phyloP scores from a whole-genome alignment of 2,888 invertebrate genomes.

The Leptinotarsa peninsularis region DNA sequence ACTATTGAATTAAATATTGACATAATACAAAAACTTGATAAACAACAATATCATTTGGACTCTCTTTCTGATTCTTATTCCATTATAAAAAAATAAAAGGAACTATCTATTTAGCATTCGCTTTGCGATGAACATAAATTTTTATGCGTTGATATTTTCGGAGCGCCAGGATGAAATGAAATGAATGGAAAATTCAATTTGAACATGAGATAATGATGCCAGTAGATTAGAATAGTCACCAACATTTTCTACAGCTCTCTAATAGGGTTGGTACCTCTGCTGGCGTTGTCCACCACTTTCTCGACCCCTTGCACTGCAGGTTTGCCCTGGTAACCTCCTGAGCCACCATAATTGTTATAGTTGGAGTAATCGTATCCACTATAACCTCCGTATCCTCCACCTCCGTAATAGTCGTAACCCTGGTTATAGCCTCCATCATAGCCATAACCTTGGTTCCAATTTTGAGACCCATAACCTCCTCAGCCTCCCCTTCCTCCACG shows the following conservation, averaged over 20 bases:
- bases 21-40: constrained; percentile 54
- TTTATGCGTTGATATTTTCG: constrained; percentile 48
- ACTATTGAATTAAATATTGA: constrained; percentile 53
- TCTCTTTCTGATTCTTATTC: constrained; percentile 38
- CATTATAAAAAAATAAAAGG: constrained; percentile 42
- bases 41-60: background rate
- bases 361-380: constrained; percentile 85
- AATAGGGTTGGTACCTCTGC: constrained; percentile 89
- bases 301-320: constrained; percentile 76
- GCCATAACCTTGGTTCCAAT: constrained; percentile 76
- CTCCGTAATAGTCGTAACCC: constrained; percentile 83
- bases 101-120: constrained; percentile 31
- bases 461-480: constrained; percentile 71
- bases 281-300: constrained; percentile 76
- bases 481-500: constrained; percentile 79
- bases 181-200: constrained; percentile 50
- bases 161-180: constrained; percentile 48
- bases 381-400: constrained; percentile 83
- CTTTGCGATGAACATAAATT: constrained; percentile 48
- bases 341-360: constrained; percentile 82
- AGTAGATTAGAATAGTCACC: constrained; percentile 29
- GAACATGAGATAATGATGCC: constrained; percentile 46
- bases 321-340: constrained; percentile 74
- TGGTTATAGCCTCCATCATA: constrained; percentile 74
- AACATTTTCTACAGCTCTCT: constrained; percentile 34